Percentiles rank a stretch among this genome's conserved stretches.
Evolutionary conservation across 2,113 vertebrate species (phyloP).

Genomic region (Capreolus pygargus): DNA sequence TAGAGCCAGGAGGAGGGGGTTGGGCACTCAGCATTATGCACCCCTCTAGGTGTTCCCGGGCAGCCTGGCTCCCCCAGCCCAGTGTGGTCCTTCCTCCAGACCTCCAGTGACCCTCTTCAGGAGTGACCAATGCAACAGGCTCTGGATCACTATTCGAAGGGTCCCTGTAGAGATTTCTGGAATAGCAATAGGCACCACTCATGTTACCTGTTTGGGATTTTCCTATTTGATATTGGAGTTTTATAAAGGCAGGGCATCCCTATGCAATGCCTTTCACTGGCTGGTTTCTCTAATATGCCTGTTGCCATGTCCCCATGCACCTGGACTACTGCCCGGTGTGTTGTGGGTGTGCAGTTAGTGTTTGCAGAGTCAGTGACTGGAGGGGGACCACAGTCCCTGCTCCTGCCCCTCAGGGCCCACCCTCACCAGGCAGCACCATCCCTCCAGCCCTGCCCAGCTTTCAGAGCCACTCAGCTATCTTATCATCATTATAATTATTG

Average conservation of each 20-base stretch:
- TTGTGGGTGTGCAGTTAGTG: not conserved
- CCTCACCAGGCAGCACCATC: not conserved
- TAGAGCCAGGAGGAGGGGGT: not conserved
- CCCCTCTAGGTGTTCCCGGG: not conserved
- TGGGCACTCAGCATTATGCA: not conserved
- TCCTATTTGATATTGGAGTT: not conserved
- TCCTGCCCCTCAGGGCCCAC: not conserved
- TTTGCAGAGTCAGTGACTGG: not conserved
- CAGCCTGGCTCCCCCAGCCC: not conserved
- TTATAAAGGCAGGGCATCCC: not conserved
- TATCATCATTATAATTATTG: not conserved
- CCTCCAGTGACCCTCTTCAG: not conserved
- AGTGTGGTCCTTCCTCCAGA: accelerated
- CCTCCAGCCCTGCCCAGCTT: not conserved
- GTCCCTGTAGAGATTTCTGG: not conserved
- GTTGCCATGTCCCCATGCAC: accelerated
- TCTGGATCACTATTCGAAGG: not conserved
- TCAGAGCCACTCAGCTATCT: not conserved
- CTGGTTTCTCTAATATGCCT: not conserved
- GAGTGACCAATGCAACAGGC: not conserved
- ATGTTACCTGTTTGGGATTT: not conserved
- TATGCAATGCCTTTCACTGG: not conserved
- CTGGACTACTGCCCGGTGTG: accelerated
- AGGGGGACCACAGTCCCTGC: not conserved
- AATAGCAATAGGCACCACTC: not conserved